phyloP scores from a whole-genome alignment of 37 sponge, comb jelly and placozoan species.

The Corticium candelabrum region DNA sequence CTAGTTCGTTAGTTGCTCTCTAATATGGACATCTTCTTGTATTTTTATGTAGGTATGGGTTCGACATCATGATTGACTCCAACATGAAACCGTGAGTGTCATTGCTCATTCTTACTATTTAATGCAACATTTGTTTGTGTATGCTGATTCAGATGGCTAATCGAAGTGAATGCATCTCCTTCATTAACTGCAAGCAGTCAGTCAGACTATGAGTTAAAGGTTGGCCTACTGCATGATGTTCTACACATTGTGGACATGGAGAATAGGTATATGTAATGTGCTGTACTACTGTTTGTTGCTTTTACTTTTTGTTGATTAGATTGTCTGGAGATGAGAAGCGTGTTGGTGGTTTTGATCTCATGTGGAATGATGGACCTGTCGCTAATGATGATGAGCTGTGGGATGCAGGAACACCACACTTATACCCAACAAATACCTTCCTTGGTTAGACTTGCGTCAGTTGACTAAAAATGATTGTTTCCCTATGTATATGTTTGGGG shows the following conservation, averaged over 20 bases:
- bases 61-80: constrained; percentile 91
- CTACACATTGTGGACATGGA: constrained; percentile 95
- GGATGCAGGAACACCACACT: constrained; percentile 68
- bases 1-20: no score
- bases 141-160: constrained; percentile 47
- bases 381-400: constrained; percentile 70
- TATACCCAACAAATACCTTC: constrained; percentile 81
- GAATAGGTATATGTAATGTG: constrained; percentile 16
- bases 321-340: constrained; percentile 74
- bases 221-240: constrained; percentile 86
- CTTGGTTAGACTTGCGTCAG: constrained; percentile 48
- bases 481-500: no score
- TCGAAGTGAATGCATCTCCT: constrained; percentile 98
- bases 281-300: background rate
- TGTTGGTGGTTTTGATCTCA: constrained; percentile 96
- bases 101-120: background rate
- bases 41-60: constrained; percentile 48
- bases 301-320: background rate
- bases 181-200: constrained; percentile 94
- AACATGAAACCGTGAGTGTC: constrained; percentile 63
- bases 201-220: constrained; percentile 93
- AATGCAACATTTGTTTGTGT: background rate
- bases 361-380: constrained; percentile 98
- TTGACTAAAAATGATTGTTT: no score
- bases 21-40: no score